Conservation (phyloP, 2,113 vertebrate species). For the Microcebus tavaratra region DNA sequence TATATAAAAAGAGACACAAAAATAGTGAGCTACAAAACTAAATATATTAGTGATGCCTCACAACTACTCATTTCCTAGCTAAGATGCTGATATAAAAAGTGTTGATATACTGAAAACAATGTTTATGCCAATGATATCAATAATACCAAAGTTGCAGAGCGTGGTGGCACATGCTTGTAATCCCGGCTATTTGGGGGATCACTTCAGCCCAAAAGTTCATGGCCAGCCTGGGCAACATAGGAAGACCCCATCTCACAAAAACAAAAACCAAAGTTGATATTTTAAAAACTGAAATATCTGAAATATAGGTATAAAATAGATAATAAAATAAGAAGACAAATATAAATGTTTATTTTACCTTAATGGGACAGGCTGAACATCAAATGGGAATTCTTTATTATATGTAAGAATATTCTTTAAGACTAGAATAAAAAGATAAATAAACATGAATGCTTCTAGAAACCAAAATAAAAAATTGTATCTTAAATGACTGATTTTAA, state of each 20-base stretch:
- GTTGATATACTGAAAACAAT: neutral
- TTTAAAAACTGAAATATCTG: neutral
- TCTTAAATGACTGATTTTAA: neutral
- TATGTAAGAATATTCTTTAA: constrained; percentile 96
- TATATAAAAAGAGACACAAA: constrained; percentile 72
- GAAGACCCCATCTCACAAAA: too few species aligned
- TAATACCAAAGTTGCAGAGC: neutral
- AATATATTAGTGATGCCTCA: neutral
- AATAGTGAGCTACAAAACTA: neutral
- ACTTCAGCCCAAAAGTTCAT: too few species aligned
- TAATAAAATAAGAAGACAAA: neutral
- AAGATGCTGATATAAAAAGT: neutral
- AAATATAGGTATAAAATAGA: neutral
- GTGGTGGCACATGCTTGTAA: too few species aligned
- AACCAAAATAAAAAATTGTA: constrained; percentile 25
- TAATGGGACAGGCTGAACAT: constrained; percentile 97
- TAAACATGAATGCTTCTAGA: constrained; percentile 36
- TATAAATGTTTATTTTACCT: constrained; percentile 86
- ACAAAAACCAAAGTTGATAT: neutral
- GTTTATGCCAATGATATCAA: neutral
- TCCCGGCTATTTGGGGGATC: too few species aligned
- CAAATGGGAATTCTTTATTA: constrained; percentile 98
- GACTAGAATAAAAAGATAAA: constrained; percentile 87
- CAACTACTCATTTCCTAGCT: neutral
- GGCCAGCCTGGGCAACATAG: too few species aligned